Conservation (phyloP, 2,113 vertebrate species). For the Excalfactoria chinensis region DNA sequence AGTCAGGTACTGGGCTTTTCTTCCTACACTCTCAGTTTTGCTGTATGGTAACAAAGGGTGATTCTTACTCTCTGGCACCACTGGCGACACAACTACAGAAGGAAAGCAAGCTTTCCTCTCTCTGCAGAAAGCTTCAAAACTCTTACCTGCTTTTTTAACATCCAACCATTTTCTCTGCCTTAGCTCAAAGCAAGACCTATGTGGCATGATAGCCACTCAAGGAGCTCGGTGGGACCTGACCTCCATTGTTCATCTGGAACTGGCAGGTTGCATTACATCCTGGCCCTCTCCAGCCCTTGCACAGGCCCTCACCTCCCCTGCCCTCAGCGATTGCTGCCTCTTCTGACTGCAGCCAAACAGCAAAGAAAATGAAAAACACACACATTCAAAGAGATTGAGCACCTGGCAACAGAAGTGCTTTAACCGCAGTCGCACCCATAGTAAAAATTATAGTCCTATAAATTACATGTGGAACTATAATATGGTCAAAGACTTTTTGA, state of each 20-base stretch:
- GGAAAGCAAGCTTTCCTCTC: background rate
- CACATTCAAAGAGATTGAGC: background rate
- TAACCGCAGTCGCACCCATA: background rate
- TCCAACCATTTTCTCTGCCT: background rate
- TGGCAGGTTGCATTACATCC: background rate
- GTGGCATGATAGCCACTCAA: background rate
- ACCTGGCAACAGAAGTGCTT: conserved; percentile 6
- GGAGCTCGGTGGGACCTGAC: background rate
- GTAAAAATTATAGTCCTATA: conserved; percentile 54
- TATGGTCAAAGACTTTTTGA: conserved; percentile 57
- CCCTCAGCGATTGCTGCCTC: background rate
- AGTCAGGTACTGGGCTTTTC: background rate
- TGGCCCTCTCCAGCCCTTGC: background rate
- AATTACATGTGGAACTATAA: background rate
- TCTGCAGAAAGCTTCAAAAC: background rate
- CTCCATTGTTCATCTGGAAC: background rate
- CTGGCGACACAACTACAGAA: accelerated
- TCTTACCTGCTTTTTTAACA: background rate
- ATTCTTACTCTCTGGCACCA: background rate
- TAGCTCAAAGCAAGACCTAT: background rate
- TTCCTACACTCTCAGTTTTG: background rate
- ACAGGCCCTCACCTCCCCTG: background rate
- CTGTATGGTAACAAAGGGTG: background rate
- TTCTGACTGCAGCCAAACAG: background rate
- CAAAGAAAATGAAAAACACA: background rate